Evolutionary conservation across 1,140 invertebrate species (phyloP).

Genomic region (Trichomalopsis sarcophagae): DNA sequence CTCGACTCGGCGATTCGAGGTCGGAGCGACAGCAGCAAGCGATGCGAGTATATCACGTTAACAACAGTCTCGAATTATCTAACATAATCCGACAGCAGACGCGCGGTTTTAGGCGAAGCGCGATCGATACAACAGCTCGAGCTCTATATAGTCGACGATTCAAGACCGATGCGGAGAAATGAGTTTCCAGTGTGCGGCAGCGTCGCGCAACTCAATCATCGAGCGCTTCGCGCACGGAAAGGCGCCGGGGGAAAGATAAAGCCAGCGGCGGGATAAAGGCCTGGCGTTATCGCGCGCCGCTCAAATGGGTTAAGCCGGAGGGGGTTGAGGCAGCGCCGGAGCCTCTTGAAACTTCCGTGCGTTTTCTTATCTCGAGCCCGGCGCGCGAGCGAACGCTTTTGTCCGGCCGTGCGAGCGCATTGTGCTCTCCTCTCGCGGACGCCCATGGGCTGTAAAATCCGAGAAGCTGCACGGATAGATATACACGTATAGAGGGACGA

Average conservation of each 20-base stretch:
- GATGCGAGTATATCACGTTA: too few relatives aligned
- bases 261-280: neutral
- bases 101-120: too few relatives aligned
- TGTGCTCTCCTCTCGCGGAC: neutral
- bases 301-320: conserved; percentile 61
- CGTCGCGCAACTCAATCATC: conserved; percentile 2
- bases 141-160: too few relatives aligned
- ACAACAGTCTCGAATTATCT: too few relatives aligned
- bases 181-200: neutral
- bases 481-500: neutral
- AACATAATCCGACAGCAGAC: too few relatives aligned
- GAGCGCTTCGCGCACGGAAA: neutral
- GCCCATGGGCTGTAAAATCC: conserved; percentile 2
- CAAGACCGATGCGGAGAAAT: neutral
- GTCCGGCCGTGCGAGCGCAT: neutral
- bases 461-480: neutral
- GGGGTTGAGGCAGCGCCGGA: conserved; percentile 21
- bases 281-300: conserved; percentile 60
- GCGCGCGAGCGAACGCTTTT: conserved; percentile 14
- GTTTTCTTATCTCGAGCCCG: conserved; percentile 57
- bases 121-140: neutral
- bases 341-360: conserved; percentile 53
- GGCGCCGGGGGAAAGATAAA: neutral
- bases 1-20: too few relatives aligned
- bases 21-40: too few relatives aligned